phyloP scores from a whole-genome alignment of 2,113 vertebrate species.

The Psilopogon haemacephalus region DNA sequence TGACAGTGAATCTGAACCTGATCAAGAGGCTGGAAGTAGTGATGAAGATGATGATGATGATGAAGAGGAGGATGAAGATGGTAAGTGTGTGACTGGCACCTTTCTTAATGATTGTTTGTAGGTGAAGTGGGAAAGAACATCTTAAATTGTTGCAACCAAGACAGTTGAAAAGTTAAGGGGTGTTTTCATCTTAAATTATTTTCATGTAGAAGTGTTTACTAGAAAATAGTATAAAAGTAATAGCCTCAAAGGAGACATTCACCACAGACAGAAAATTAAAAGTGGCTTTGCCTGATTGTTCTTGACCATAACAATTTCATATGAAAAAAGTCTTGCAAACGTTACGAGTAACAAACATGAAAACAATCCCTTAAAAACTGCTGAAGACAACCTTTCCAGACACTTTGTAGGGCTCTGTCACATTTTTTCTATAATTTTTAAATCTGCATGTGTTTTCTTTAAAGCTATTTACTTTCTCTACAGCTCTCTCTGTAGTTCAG shows the following conservation, averaged over 20 bases:
- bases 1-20: constrained; percentile 87
- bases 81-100: constrained; percentile 31
- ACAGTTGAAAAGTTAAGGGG: not conserved
- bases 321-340: not conserved
- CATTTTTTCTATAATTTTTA: not conserved
- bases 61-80: constrained; percentile 81
- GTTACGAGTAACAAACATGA: not conserved
- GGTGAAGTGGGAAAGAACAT: not conserved
- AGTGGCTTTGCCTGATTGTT: not conserved
- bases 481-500: not conserved
- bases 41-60: constrained; percentile 87
- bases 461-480: not conserved
- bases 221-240: not conserved
- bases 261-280: not conserved
- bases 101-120: not conserved
- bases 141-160: not conserved
- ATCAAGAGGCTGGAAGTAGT: constrained; percentile 85
- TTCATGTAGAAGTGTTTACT: not conserved
- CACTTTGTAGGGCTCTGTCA: accelerated
- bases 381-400: not conserved
- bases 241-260: not conserved
- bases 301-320: not conserved
- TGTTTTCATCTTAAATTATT: not conserved
- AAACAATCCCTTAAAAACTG: not conserved
- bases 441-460: not conserved